These are phyloP conservation scores for Clusia tigrina DNA, from an alignment of 2,888 invertebrate species.

Conservation along the genomic window DNA sequence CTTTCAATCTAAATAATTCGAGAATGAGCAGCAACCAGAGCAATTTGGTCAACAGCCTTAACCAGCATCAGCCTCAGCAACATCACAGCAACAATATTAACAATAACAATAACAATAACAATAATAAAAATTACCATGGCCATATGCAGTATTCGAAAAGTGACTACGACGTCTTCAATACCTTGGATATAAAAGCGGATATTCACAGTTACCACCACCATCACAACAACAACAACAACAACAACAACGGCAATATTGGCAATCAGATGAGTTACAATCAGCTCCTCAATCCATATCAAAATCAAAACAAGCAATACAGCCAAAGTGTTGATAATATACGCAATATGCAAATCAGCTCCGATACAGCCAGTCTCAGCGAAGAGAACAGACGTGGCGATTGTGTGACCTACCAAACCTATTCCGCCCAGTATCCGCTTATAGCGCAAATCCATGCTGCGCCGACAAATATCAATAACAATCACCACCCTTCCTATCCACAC, in stretches of 20 bases:
- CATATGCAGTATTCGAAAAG: conserved; percentile 35
- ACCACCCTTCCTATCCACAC: conserved; percentile 25
- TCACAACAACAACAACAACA: conserved; percentile 32
- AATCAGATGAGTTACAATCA: conserved; percentile 14
- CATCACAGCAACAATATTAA: conserved; percentile 33
- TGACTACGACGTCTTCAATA: conserved; percentile 39
- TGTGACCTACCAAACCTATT: conserved; percentile 24
- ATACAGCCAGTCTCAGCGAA: conserved; percentile 18
- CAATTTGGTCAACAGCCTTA: too few species aligned
- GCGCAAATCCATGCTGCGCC: conserved; percentile 32
- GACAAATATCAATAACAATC: conserved; percentile 25
- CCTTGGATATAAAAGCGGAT: conserved; percentile 33
- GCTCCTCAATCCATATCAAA: too few species aligned
- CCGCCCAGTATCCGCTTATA: conserved; percentile 31
- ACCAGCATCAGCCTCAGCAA: too few species aligned
- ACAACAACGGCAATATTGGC: conserved; percentile 26
- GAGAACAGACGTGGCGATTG: conserved; percentile 17
- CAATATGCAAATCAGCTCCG: conserved; percentile 44
- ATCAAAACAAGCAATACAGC: too few species aligned
- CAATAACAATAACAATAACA: conserved; percentile 34
- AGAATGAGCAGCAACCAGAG: neutral
- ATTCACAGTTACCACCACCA: conserved; percentile 26
- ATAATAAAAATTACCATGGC: conserved; percentile 17
- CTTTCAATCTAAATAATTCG: conserved; percentile 40
- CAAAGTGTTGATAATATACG: conserved; percentile 50